Percentiles rank a stretch among this genome's conserved stretches.
phyloP scores from a whole-genome alignment of 2,113 vertebrate genomes.

The Anthoscopus minutus region DNA sequence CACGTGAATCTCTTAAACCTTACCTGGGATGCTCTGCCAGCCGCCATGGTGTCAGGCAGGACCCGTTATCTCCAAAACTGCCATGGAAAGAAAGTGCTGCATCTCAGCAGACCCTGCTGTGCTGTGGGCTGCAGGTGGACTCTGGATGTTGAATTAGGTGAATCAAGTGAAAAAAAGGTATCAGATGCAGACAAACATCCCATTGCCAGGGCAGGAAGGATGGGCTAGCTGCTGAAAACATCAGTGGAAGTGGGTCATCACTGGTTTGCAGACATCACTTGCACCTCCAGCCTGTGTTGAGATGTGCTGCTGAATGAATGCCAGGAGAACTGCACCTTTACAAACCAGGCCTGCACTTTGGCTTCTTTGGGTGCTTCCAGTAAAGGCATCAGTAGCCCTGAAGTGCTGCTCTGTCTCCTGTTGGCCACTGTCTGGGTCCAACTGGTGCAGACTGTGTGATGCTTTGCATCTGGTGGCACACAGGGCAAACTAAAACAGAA shows the following conservation, averaged over 20 bases:
- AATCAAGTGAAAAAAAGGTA: neutral
- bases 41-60: neutral
- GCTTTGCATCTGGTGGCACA: neutral
- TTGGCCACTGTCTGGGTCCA: neutral
- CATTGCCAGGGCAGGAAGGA: neutral
- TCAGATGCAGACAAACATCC: neutral
- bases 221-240: neutral
- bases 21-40: neutral
- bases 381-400: neutral
- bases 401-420: conserved; percentile 26
- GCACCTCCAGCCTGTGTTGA: neutral
- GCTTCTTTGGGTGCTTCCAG: neutral
- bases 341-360: neutral
- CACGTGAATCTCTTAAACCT: neutral
- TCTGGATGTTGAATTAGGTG: neutral
- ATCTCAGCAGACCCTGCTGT: neutral
- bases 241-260: neutral
- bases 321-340: neutral
- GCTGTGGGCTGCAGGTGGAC: neutral
- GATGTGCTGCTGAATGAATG: neutral
- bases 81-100: neutral
- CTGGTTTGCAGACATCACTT: neutral
- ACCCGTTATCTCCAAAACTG: neutral
- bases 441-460: conserved; percentile 33
- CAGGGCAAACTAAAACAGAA: neutral